Evolutionary conservation across 2,797 vertebrate genomes (phyloP), one percentile per base, ranked within the genome.

Genomic region (Gadopsis marmoratus): DNA sequence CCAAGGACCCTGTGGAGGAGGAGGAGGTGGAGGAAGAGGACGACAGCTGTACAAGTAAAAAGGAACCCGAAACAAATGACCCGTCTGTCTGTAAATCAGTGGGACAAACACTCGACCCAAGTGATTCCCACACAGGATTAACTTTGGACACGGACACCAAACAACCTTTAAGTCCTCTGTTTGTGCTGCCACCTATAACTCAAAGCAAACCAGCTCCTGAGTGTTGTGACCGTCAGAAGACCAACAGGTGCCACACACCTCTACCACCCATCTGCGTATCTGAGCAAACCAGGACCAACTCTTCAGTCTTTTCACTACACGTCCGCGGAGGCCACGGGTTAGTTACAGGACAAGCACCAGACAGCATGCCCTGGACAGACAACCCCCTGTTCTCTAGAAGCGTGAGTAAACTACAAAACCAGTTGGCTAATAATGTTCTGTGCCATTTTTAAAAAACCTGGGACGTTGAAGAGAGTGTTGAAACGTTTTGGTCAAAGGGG

Each of bases 1-100:
- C 88, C 21, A 81, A 76, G 35, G 92, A 92, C 31, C 64, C 78
- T 0, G 26, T 43, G 11, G 82, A 86, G 14, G 74, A 87, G 21
- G 51, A 79, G 10, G 53, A 62, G 0, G 62, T 7, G 26, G 2
- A 58, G 17, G 71, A 80, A 5, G 73, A 84, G 47, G 59, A 63
- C 10, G 68, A n/a, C n/a, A 41, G 17, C 60, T 58, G 21, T 21
- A 5, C 0, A 26, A 70, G 21, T 35, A 35, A 54, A 76, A 51
- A 35, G 1, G n/a, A 55, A 56, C 4, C 65, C 68, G 80, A 83
- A 67, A 74, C 56, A 37, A 50, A 55, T 17, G 31, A 69, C 4
- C 11, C 43, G 41, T n/a, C n/a, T 61, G 29, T 59, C 14, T 21
- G 7, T 23, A 66, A 73, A 77, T 31, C 39, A 63, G 23, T 53